These are phyloP conservation scores for Sternotherus odoratus DNA, from an alignment of 2,797 vertebrate species.

Conservation along the genomic window DNA sequence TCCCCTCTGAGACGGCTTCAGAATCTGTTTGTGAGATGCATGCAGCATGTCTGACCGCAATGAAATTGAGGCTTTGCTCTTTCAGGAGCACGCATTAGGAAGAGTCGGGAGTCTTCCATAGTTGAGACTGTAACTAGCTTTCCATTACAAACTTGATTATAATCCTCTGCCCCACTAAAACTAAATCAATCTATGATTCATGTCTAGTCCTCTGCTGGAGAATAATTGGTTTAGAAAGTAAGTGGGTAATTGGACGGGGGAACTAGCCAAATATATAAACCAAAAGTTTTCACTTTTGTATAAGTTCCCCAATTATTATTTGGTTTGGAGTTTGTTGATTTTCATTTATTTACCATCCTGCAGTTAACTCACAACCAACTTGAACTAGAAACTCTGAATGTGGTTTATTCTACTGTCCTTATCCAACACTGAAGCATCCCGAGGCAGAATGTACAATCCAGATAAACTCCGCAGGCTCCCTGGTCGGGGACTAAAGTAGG, in stretches of 20 bases:
- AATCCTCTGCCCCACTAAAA: background rate
- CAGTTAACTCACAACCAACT: background rate
- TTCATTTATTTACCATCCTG: background rate
- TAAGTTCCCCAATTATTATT: background rate
- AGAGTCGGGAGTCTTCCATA: background rate
- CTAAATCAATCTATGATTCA: background rate
- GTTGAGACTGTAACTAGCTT: constrained; percentile 21
- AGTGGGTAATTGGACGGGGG: background rate
- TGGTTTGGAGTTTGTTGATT: background rate
- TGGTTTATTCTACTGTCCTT: constrained; percentile 43
- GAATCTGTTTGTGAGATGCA: background rate
- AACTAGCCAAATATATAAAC: constrained; percentile 10
- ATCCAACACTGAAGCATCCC: constrained; percentile 17
- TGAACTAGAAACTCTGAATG: constrained; percentile 1
- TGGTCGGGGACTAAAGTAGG: background rate
- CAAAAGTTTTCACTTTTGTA: background rate
- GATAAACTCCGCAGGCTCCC: constrained; percentile 21
- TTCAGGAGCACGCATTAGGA: background rate
- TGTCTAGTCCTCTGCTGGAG: background rate
- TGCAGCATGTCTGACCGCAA: background rate
- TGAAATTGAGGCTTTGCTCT: background rate
- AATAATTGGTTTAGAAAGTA: constrained; percentile 8
- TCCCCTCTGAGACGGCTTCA: background rate
- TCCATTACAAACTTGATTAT: constrained; percentile 12
- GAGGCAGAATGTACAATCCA: constrained; percentile 36